Evolutionary conservation across 2,888 invertebrate species (phyloP).

Genomic region (Clistopyga incitator): DNA sequence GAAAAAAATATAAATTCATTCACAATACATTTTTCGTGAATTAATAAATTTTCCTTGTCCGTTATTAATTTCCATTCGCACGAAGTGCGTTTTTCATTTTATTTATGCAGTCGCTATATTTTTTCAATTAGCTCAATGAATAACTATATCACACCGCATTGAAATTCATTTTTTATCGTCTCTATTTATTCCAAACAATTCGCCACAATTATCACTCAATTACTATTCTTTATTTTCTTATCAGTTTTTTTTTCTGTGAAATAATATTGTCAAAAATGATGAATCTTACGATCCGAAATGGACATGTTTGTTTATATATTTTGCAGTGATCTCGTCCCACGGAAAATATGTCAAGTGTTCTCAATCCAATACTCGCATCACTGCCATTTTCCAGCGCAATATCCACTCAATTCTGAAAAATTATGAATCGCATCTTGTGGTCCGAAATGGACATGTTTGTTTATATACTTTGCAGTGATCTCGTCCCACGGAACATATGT

Average conservation of each 20-base stretch:
- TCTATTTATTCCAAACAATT: too few relatives aligned
- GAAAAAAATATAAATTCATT: too few relatives aligned
- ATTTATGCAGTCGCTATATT: too few relatives aligned
- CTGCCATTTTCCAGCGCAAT: constrained; percentile 12
- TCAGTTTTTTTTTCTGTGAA: background rate
- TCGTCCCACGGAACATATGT: background rate
- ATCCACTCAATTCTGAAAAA: too few relatives aligned
- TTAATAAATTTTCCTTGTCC: too few relatives aligned
- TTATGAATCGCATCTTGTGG: background rate
- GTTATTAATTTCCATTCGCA: too few relatives aligned
- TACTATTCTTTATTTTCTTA: background rate
- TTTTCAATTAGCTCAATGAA: too few relatives aligned
- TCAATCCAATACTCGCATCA: background rate
- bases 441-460: background rate
- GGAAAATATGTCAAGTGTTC: background rate
- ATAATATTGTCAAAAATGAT: background rate
- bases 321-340: background rate
- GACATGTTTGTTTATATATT: background rate
- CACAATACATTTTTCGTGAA: too few relatives aligned
- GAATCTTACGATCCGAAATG: background rate
- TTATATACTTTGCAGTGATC: background rate
- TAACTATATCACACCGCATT: too few relatives aligned
- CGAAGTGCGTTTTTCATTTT: too few relatives aligned
- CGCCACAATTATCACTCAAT: too few relatives aligned
- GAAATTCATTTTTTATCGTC: too few relatives aligned